Conservation (phyloP, 1,140 invertebrate species). For the Hesperophylax magnus region DNA sequence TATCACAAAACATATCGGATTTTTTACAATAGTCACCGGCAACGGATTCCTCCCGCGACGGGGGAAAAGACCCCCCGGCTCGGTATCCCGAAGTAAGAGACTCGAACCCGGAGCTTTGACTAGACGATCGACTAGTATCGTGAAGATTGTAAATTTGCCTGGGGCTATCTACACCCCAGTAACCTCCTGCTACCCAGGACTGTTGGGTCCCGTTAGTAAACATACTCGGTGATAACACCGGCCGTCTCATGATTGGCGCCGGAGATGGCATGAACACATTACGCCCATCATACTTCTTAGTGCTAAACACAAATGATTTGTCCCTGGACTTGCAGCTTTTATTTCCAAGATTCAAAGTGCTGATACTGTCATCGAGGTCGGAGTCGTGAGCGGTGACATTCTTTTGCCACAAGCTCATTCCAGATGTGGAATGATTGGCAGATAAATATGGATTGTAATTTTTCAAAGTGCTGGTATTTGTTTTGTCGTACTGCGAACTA, state of each 20-base stretch:
- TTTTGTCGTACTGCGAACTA: conserved; percentile 30
- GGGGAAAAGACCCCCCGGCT: conserved; percentile 65
- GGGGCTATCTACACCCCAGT: conserved; percentile 67
- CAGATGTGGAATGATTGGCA: not conserved
- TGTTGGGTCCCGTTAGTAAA: conserved; percentile 63
- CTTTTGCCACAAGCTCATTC: conserved; percentile 29
- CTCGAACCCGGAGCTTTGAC: conserved; percentile 71
- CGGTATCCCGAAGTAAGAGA: conserved; percentile 67
- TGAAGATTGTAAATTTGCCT: conserved; percentile 62
- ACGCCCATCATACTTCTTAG: conserved; percentile 66
- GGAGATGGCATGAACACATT: conserved; percentile 64
- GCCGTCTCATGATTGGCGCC: conserved; percentile 59
- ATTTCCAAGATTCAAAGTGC: conserved; percentile 54
- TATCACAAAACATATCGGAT: conserved; percentile 50
- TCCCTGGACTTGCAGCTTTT: conserved; percentile 14
- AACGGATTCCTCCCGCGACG: conserved; percentile 65
- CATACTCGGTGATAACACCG: conserved; percentile 68
- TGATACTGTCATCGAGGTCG: conserved; percentile 68
- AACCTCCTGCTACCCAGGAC: conserved; percentile 70
- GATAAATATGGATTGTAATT: conserved; percentile 26
- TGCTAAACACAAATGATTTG: conserved; percentile 63
- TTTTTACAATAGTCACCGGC: conserved; percentile 63
- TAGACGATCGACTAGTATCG: conserved; percentile 67
- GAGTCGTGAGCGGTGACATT: conserved; percentile 62
- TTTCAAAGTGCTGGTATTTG: not conserved